Conservation (phyloP, 2,113 vertebrate species). For the Phrynocephalus versicolor region DNA sequence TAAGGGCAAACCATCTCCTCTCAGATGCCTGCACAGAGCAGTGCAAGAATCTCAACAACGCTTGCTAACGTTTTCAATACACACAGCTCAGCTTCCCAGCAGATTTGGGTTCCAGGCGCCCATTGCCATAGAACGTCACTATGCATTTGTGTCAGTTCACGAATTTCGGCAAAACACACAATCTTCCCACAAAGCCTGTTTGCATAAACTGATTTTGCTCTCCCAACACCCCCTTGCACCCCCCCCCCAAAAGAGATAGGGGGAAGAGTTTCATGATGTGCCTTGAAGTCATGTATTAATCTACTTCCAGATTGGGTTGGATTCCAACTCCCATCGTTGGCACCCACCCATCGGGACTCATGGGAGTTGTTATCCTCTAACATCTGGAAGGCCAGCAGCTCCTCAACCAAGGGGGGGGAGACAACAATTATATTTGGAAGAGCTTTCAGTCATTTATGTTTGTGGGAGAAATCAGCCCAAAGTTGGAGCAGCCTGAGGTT, state of each 20-base stretch:
- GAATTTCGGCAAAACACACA: not conserved
- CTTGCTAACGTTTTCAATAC: not conserved
- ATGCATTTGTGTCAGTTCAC: not conserved
- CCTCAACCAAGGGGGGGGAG: not conserved
- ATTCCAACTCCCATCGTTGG: not conserved
- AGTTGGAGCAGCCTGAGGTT: not conserved
- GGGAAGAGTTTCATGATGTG: not conserved
- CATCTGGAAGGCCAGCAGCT: not conserved
- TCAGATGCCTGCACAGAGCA: not conserved
- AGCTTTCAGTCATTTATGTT: not conserved
- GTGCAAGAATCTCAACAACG: not conserved
- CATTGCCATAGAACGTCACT: too few species aligned
- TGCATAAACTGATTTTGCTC: not conserved
- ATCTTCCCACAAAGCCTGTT: not conserved
- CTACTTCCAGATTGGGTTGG: not conserved
- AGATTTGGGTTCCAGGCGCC: not conserved
- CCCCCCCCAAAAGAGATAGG: too few species aligned
- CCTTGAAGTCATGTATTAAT: not conserved
- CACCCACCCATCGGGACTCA: not conserved
- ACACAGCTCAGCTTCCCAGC: not conserved
- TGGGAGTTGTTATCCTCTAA: not conserved
- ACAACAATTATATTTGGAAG: not conserved
- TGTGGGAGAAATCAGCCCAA: not conserved
- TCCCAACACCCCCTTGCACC: too few species aligned
- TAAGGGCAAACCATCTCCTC: not conserved